Percentiles rank a stretch among this genome's conserved stretches.
phyloP scores from a whole-genome alignment of 2,113 vertebrate species.

The Leuciscus idus region DNA sequence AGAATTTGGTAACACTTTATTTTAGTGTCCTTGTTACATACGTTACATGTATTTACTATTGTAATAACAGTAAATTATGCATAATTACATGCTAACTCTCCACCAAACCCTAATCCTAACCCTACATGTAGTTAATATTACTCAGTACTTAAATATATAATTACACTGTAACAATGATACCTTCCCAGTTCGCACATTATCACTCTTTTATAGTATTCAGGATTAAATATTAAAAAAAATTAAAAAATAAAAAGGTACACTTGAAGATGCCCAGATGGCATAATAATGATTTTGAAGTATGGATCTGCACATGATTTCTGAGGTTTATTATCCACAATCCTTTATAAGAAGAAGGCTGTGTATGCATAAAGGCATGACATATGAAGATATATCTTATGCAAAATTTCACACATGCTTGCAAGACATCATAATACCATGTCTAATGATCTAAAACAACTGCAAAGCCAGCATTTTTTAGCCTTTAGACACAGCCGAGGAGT shows the following conservation, averaged over 20 bases:
- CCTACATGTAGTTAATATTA: too few species aligned
- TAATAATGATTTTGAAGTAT: not conserved
- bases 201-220: not conserved
- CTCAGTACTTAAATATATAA: too few species aligned
- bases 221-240: not conserved
- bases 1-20: too few species aligned
- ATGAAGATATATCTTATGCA: not conserved
- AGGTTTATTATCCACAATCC: not conserved
- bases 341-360: not conserved
- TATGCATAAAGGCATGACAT: not conserved
- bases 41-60: too few species aligned
- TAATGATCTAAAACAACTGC: constrained; percentile 17
- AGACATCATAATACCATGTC: not conserved
- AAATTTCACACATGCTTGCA: not conserved
- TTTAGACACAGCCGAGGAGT: not conserved
- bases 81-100: too few species aligned
- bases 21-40: too few species aligned
- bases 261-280: not conserved
- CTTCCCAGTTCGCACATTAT: not conserved
- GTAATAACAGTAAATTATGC: too few species aligned
- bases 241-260: not conserved
- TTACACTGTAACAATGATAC: too few species aligned
- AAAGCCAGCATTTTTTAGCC: not conserved
- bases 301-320: not conserved
- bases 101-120: too few species aligned